These are phyloP conservation scores for Xylophagus ater DNA, from an alignment of 2,888 invertebrate species.

Conservation along the genomic window DNA sequence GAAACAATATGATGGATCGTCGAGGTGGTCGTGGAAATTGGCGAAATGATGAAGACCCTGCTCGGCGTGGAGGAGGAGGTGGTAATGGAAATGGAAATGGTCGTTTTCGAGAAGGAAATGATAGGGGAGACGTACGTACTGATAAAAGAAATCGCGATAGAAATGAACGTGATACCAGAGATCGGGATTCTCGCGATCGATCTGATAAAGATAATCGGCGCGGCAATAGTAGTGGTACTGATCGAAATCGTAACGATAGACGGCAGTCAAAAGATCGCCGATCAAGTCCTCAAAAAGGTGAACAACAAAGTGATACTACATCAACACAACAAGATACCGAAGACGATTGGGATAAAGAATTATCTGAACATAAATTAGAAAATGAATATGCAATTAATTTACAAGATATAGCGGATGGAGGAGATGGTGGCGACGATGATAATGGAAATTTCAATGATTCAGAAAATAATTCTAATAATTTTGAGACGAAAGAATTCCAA, in stretches of 20 bases:
- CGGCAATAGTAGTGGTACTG: constrained; percentile 6
- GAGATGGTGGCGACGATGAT: not conserved
- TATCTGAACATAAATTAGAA: constrained; percentile 26
- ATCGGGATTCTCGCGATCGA: constrained; percentile 22
- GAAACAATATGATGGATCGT: constrained; percentile 15
- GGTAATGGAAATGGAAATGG: constrained; percentile 22
- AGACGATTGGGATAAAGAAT: constrained; percentile 36
- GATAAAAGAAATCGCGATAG: constrained; percentile 21
- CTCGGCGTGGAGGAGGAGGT: constrained; percentile 25
- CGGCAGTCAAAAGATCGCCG: constrained; percentile 20
- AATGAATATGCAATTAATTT: too few relatives aligned
- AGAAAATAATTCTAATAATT: not conserved
- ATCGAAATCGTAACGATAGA: constrained; percentile 17
- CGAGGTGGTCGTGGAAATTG: constrained; percentile 24
- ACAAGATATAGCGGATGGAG: too few relatives aligned
- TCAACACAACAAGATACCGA: constrained; percentile 29
- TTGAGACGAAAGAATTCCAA: not conserved
- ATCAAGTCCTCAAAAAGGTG: constrained; percentile 18
- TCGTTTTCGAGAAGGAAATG: constrained; percentile 28
- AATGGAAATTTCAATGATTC: constrained; percentile 17
- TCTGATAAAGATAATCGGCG: constrained; percentile 9
- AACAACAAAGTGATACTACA: constrained; percentile 26
- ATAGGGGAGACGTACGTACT: constrained; percentile 33
- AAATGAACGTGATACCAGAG: constrained; percentile 27
- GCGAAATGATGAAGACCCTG: constrained; percentile 32